Conservation (phyloP, 2,797 vertebrate species). For the Cuniculus paca region DNA sequence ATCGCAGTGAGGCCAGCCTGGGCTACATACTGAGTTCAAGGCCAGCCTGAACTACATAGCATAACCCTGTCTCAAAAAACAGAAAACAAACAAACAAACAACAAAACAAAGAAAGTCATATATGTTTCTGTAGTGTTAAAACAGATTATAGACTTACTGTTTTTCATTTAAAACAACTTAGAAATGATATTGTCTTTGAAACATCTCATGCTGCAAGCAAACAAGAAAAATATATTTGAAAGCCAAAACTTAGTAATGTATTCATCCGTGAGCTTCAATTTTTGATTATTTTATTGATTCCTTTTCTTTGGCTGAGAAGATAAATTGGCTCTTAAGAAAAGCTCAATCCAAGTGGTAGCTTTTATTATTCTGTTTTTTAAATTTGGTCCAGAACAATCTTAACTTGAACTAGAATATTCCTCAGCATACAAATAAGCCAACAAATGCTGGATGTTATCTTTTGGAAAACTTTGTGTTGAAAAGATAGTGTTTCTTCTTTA, state of each 20-base stretch:
- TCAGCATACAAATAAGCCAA: slow-evolving; percentile 53
- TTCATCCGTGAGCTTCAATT: background rate
- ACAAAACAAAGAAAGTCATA: background rate
- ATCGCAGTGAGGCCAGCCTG: background rate
- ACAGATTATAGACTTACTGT: slow-evolving; percentile 21
- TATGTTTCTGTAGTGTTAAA: background rate
- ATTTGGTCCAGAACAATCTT: slow-evolving; percentile 38
- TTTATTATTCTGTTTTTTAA: background rate
- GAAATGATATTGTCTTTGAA: slow-evolving; percentile 46
- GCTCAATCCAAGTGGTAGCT: slow-evolving; percentile 47
- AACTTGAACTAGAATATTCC: slow-evolving; percentile 27
- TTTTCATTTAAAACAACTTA: slow-evolving; percentile 56
- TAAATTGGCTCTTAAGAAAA: slow-evolving; percentile 47
- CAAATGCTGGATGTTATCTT: slow-evolving; percentile 24
- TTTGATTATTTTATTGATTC: slow-evolving; percentile 43
- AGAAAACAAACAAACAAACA: too few species aligned
- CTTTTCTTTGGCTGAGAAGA: slow-evolving; percentile 70
- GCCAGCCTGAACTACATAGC: background rate
- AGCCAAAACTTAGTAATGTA: slow-evolving; percentile 7
- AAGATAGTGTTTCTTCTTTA: slow-evolving; percentile 17
- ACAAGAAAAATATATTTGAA: slow-evolving; percentile 39
- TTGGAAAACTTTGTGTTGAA: slow-evolving; percentile 35
- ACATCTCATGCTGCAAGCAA: background rate
- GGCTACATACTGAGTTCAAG: background rate
- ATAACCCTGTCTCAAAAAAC: background rate